Percentiles rank a stretch among this genome's conserved stretches.
These are phyloP conservation scores for Coracias cyanogaster DNA, from an alignment of 2,797 vertebrate genomes.

Conservation along the genomic window DNA sequence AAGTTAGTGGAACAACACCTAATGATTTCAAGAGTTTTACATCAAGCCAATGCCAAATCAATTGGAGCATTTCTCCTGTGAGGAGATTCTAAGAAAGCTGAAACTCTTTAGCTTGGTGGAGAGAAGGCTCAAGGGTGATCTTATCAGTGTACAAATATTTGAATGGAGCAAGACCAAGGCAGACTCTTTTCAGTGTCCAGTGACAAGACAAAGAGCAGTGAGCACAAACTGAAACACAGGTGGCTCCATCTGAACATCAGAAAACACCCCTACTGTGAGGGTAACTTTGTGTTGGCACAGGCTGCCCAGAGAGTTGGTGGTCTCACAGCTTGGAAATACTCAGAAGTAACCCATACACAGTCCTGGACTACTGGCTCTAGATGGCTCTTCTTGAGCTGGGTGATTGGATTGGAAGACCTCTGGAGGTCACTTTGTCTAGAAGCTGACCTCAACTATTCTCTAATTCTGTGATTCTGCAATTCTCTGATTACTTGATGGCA, in stretches of 20 bases:
- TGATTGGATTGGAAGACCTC: neutral
- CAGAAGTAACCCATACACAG: neutral
- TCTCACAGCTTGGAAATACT: neutral
- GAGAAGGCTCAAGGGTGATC: neutral
- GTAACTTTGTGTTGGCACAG: neutral
- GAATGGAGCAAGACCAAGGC: neutral
- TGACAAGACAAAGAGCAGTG: too few species aligned
- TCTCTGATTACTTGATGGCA: neutral
- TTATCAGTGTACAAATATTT: neutral
- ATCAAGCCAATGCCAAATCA: neutral
- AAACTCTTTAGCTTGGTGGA: neutral
- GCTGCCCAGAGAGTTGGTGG: neutral
- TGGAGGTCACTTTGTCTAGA: neutral
- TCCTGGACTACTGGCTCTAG: neutral
- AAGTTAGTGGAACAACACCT: neutral
- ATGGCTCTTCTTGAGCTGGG: neutral
- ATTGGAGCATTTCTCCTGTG: neutral
- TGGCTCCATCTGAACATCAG: neutral
- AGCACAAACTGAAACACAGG: neutral
- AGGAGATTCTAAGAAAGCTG: neutral
- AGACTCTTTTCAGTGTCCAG: too few species aligned
- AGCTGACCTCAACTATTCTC: neutral
- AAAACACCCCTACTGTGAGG: neutral
- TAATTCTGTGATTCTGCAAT: neutral
- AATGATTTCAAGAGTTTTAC: neutral